Percentiles rank a stretch among this genome's conserved stretches.
Conservation (phyloP, 2,888 invertebrate species). For the Luperina testacea region DNA sequence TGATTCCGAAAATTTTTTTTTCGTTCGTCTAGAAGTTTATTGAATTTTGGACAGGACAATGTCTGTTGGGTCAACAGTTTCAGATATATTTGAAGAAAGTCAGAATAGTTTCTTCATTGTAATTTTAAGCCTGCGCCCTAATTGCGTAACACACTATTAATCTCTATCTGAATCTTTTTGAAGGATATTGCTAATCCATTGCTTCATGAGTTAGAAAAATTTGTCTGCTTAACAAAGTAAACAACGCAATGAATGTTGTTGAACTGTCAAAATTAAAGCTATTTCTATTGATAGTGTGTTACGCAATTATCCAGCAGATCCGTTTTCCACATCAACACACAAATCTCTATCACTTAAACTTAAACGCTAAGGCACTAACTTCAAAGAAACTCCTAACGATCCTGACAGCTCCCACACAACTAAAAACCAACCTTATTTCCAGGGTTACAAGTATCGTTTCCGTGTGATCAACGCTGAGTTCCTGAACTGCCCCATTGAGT, state of each 20-base stretch:
- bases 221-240: no score
- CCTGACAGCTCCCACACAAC: background rate
- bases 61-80: no score
- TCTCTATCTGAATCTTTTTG: no score
- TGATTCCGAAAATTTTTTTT: no score
- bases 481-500: constrained; percentile 95
- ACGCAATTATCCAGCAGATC: background rate
- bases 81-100: background rate
- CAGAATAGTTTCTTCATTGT: background rate
- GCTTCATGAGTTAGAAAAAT: no score
- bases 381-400: constrained; percentile 33
- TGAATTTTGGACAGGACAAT: no score
- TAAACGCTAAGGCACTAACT: constrained; percentile 11
- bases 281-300: no score
- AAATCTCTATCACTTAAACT: constrained; percentile 35
- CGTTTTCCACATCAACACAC: constrained; percentile 6
- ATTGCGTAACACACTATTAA: no score
- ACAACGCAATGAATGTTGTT: no score
- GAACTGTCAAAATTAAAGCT: no score
- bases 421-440: constrained; percentile 69
- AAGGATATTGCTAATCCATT: no score
- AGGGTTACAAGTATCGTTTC: constrained; percentile 94
- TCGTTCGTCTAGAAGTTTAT: no score
- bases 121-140: background rate
- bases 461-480: constrained; percentile 96